Base-by-base conservation (phyloP, 2,888 invertebrate species). In the Troides helena region DNA sequence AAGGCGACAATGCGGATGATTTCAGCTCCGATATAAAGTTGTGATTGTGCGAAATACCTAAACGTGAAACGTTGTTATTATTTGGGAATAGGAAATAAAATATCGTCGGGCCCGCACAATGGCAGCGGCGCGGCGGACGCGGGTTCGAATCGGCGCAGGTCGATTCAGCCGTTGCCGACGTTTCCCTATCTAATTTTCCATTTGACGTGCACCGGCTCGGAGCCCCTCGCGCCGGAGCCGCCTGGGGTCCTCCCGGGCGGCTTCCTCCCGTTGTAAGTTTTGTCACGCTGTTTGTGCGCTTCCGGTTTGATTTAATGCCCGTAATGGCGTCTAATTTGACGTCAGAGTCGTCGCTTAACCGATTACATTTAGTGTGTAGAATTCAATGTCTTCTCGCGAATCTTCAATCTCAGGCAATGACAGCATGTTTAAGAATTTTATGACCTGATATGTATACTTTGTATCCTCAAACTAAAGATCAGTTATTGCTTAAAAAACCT, bases 181-280 rank as follows among this genome's bases (percentile, higher is more conserved):
- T 90, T 90, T 92, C 92, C 92, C 92, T 92, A 92, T 92, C 92
- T 91, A 90, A 92, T 92, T 92, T 92, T 92, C 92, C 92, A 92
- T 92, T 92, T 92, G 92, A 91, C 92, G 92, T 90, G 90, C 92
- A 91, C 91, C 92, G 92, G 1, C 53, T 53, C 18, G 17, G 17
- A 17, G 53, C 53, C 53, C 53, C n/a, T n/a, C 53, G 53, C n/a
- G 18, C 53, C 14, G 18, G 18, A 17, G 53, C 80, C 79, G 86
- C 87, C 87, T 81, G 81, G 79, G 82, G 73, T 77, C 80, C 84
- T 87, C 81, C 90, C 92, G 92, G 10, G 77, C 76, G 72, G 76
- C 78, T 84, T 83, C 87, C 85, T 58, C 58, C 50, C 66, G 64
- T 65, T 68, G 58, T 62, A 62, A 68, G 46, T 65, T 60, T 64